Conservation (phyloP, 1,140 invertebrate genomes). For the Zaprionus davidi region DNA sequence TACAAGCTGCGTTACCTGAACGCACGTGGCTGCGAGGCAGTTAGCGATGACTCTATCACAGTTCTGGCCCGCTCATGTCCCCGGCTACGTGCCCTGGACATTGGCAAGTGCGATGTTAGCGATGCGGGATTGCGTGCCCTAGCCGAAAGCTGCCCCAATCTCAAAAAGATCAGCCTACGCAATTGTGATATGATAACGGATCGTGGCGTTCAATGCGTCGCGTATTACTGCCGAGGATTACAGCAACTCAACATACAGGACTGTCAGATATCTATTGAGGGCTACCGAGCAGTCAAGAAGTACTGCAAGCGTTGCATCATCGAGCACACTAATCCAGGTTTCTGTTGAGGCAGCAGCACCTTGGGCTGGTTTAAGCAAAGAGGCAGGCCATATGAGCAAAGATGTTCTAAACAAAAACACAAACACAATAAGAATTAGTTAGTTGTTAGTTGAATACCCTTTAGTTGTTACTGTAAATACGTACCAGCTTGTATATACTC, state of each 20-base stretch:
- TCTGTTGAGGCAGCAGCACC: constrained; percentile 86
- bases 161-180: constrained; percentile 94
- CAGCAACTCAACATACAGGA: constrained; percentile 96
- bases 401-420: constrained; percentile 56
- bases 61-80: constrained; percentile 93
- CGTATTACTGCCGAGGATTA: constrained; percentile 93
- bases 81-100: constrained; percentile 92
- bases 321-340: constrained; percentile 96
- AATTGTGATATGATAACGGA: constrained; percentile 96
- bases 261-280: constrained; percentile 93
- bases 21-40: constrained; percentile 94
- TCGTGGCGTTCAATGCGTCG: constrained; percentile 92
- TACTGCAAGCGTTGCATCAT: constrained; percentile 96
- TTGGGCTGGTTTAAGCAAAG: constrained; percentile 60
- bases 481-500: constrained; percentile 30
- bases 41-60: constrained; percentile 94
- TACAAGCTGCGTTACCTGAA: constrained; percentile 96
- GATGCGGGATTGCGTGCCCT: constrained; percentile 93
- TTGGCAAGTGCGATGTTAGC: constrained; percentile 96
- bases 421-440: constrained; percentile 39
- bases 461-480: constrained; percentile 61
- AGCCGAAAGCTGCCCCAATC: constrained; percentile 94
- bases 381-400: constrained; percentile 77
- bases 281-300: constrained; percentile 95
- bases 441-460: constrained; percentile 15